These are phyloP conservation scores for Gastracanthus pulcherrimus DNA, from an alignment of 2,888 invertebrate species.

Conservation along the genomic window DNA sequence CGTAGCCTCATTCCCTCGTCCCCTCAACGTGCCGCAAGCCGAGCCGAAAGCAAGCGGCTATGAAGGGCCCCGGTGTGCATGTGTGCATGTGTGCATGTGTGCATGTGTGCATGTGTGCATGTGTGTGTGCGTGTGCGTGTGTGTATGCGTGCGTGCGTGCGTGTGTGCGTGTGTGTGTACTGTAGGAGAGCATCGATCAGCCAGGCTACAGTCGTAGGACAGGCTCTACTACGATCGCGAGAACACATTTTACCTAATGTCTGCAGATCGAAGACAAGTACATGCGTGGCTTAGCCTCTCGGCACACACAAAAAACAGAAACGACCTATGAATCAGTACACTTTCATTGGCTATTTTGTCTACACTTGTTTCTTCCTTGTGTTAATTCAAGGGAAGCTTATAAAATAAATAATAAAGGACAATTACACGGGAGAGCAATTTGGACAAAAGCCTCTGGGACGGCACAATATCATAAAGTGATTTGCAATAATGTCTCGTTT, in stretches of 20 bases:
- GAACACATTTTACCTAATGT: too few relatives aligned
- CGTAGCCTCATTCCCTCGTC: slow-evolving; percentile 58
- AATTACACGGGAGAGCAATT: slow-evolving; percentile 34
- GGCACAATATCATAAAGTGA: slow-evolving; percentile 69
- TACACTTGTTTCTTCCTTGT: too few relatives aligned
- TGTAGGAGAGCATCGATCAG: slow-evolving; percentile 51
- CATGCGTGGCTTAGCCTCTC: too few relatives aligned
- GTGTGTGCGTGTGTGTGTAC: background rate
- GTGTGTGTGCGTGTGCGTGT: too few relatives aligned
- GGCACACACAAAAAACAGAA: too few relatives aligned
- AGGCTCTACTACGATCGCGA: too few relatives aligned
- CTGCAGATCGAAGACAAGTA: too few relatives aligned
- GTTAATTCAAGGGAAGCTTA: background rate
- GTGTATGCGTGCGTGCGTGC: background rate
- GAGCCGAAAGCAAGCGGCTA: slow-evolving; percentile 7
- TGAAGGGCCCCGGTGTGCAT: background rate
- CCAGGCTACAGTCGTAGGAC: too few relatives aligned
- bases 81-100: background rate
- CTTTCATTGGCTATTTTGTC: too few relatives aligned
- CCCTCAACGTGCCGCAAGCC: slow-evolving; percentile 37
- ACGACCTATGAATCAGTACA: too few relatives aligned
- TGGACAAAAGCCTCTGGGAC: slow-evolving; percentile 53
- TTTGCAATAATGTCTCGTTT: slow-evolving; percentile 71
- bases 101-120: background rate
- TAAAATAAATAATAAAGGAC: slow-evolving; percentile 47